phyloP scores from a whole-genome alignment of 2,888 invertebrate genomes.

The Protophormia terraenovae region DNA sequence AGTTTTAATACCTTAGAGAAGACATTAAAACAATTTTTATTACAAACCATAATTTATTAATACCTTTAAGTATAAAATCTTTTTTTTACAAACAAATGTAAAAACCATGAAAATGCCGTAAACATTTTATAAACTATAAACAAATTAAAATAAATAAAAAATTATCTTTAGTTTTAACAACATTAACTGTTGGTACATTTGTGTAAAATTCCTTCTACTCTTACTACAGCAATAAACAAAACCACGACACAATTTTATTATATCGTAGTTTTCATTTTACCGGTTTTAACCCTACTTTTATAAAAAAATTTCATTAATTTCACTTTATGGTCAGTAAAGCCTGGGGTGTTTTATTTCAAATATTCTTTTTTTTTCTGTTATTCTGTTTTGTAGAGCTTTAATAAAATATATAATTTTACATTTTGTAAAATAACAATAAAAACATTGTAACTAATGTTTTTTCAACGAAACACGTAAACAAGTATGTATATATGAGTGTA shows the following conservation, averaged over 20 bases:
- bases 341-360: constrained; percentile 13
- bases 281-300: background rate
- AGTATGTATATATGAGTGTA: no score
- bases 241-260: constrained; percentile 39
- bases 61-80: background rate
- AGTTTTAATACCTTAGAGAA: background rate
- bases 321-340: constrained; percentile 45
- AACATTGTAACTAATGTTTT: background rate
- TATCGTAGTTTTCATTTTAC: no score
- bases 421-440: constrained; percentile 38
- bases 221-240: background rate
- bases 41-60: background rate
- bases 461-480: background rate
- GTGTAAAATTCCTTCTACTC: background rate
- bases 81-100: background rate
- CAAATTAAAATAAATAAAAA: background rate
- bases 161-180: background rate
- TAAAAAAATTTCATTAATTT: constrained; percentile 50
- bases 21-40: background rate
- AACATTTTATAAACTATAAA: background rate
- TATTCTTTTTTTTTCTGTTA: background rate
- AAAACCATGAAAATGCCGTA: background rate
- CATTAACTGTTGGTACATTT: constrained; percentile 1
- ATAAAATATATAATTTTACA: constrained; percentile 56
- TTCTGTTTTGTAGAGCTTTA: background rate